phyloP scores from a whole-genome alignment of 2,797 vertebrate genomes.

The Eulemur mongoz region DNA sequence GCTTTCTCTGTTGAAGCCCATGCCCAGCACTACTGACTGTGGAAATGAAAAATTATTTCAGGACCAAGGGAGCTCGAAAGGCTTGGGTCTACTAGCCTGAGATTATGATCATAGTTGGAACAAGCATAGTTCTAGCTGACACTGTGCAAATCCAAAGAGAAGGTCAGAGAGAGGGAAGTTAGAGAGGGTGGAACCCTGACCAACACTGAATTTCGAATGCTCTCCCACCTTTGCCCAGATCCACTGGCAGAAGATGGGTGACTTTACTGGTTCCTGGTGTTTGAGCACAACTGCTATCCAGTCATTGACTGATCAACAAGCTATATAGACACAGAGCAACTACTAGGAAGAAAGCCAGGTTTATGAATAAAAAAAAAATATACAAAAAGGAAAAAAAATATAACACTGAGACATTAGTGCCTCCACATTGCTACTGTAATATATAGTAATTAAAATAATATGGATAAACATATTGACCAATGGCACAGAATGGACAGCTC shows the following conservation, averaged over 20 bases:
- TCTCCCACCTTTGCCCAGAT: neutral
- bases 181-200: neutral
- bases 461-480: neutral
- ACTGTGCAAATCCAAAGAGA: neutral
- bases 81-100: neutral
- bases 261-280: neutral
- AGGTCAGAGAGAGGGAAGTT: neutral
- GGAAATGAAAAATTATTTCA: neutral
- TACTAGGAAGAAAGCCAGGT: neutral
- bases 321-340: neutral
- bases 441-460: neutral
- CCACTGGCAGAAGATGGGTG: neutral
- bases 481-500: neutral
- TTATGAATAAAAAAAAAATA: neutral
- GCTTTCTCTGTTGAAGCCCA: neutral
- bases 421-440: neutral
- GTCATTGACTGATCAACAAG: neutral
- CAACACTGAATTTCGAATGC: neutral
- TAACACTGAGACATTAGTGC: neutral
- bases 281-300: neutral
- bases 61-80: neutral
- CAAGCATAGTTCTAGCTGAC: neutral
- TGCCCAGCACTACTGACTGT: neutral
- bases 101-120: neutral
- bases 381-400: neutral